phyloP scores from a whole-genome alignment of 2,888 invertebrate genomes.

The Acanthosepion lycidas region DNA sequence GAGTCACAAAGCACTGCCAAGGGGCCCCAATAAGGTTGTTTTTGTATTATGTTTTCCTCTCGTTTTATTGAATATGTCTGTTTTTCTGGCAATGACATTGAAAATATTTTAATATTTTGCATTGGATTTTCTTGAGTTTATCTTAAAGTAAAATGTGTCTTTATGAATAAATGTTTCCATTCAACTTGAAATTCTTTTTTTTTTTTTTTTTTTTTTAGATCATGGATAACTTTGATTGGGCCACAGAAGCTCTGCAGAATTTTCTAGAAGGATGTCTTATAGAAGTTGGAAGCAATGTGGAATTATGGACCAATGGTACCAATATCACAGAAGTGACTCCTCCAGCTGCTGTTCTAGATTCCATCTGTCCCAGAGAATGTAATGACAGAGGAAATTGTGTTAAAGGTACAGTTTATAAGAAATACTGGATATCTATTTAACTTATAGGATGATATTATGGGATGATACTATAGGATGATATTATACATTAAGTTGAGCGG shows the following conservation, averaged over 20 bases:
- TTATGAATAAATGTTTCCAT: too few species aligned
- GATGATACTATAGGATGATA: too few species aligned
- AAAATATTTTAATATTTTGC: too few species aligned
- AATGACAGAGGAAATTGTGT: slow-evolving; percentile 57
- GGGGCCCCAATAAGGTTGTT: too few species aligned
- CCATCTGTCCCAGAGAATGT: slow-evolving; percentile 59
- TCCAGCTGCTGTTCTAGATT: slow-evolving; percentile 51
- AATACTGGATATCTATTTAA: background rate
- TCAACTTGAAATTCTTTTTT: background rate
- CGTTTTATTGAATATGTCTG: too few species aligned
- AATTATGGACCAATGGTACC: slow-evolving; percentile 51
- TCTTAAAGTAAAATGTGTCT: too few species aligned
- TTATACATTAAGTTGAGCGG: too few species aligned
- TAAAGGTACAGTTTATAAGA: slow-evolving; percentile 51
- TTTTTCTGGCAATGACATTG: too few species aligned
- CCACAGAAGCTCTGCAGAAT: slow-evolving; percentile 53
- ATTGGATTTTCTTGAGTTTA: too few species aligned
- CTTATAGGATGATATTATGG: too few species aligned
- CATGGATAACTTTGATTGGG: slow-evolving; percentile 58
- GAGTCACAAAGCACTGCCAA: too few species aligned
- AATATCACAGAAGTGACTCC: slow-evolving; percentile 24
- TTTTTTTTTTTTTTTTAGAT: slow-evolving; percentile 53
- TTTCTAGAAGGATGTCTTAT: slow-evolving; percentile 55
- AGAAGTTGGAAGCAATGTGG: slow-evolving; percentile 52
- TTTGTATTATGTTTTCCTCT: too few species aligned